These are phyloP conservation scores for Gastrophryne carolinensis DNA, from an alignment of 2,797 vertebrate genomes.

Conservation along the genomic window DNA sequence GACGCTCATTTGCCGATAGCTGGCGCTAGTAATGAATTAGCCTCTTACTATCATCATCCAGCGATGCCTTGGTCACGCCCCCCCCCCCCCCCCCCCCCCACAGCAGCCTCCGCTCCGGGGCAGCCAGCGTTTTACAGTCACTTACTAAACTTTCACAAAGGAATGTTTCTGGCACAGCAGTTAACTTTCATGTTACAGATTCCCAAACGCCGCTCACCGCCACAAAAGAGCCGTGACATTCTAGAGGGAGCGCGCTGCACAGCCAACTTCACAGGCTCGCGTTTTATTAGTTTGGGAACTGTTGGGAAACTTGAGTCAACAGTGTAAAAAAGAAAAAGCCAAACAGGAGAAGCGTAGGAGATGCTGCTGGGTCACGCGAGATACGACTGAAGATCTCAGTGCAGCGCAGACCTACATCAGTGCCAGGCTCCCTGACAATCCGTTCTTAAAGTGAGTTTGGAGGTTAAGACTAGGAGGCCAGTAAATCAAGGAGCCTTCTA, in stretches of 20 bases:
- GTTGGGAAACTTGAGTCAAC: conserved; percentile 15
- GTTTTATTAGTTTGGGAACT: conserved; percentile 30
- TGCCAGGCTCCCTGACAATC: too few relatives aligned
- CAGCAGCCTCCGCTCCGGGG: neutral
- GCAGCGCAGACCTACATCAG: neutral
- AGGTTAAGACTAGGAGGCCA: too few relatives aligned
- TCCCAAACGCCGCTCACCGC: conserved; percentile 1
- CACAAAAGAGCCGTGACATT: neutral
- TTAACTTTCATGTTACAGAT: conserved; percentile 20
- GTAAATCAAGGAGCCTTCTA: too few relatives aligned
- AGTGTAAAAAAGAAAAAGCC: neutral
- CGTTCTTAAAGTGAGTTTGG: too few relatives aligned
- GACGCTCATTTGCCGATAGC: too few relatives aligned
- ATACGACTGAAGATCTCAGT: neutral
- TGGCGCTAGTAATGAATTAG: too few relatives aligned
- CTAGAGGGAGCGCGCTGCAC: neutral
- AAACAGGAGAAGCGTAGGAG: neutral
- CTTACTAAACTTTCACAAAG: conserved; percentile 6
- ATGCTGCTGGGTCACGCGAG: neutral
- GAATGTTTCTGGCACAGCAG: conserved; percentile 10
- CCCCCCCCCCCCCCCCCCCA: neutral
- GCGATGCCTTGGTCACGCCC: conserved; percentile 23
- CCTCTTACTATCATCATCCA: conserved; percentile 8
- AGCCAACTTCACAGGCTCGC: neutral
- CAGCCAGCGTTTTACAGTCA: neutral